Base-by-base conservation (phyloP, 2,797 vertebrate genomes). In the Parauchenoglanis punctatus region DNA sequence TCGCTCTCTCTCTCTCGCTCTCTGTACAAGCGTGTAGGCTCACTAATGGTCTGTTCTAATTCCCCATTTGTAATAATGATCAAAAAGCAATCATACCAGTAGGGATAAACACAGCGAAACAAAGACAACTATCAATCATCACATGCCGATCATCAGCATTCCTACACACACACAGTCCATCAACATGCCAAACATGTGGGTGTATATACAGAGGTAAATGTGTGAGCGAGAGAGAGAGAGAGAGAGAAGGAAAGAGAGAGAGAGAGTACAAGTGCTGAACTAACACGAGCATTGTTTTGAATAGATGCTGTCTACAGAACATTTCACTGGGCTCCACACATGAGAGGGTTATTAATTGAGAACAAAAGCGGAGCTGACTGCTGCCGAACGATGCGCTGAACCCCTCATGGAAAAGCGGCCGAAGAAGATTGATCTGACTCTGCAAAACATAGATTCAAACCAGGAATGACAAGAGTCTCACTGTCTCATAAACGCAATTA, bases 211-310 rank as follows among this genome's bases (percentile, higher is more conserved):
- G 65, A 46, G 40, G 73, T 49, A 85, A 1, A 59, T 52, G 59
- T 46, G 59, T 20, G 75, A 52, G 65, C 40, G 81, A 35, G 84
- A 6, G 40, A 25, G 52, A 40, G 52, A 40, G 63, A 86, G 90
- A 68, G 40, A 40, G 40, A 40, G 40, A 40, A 40, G 40, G 40
- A 40, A 70, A 91, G 81, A 89, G 52, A 95, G 92, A 91, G 31
- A 31, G 76, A 87, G 58, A 94, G 93, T 94, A 95, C 94, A 94
- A 92, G 94, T 94, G 93, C 94, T 92, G 93, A 94, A 93, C 93
- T 92, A 85, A 87, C 78, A 87, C 75, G 70, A 75, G 61, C 59
- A 46, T 85, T 87, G 87, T 88, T 89, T 87, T 87, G 85, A 87
- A 67, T 86, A 77, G 83, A 86, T 88, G 87, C 83, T 52, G 87